phyloP scores from a whole-genome alignment of 2,113 vertebrate genomes.

The Nasalis larvatus region DNA sequence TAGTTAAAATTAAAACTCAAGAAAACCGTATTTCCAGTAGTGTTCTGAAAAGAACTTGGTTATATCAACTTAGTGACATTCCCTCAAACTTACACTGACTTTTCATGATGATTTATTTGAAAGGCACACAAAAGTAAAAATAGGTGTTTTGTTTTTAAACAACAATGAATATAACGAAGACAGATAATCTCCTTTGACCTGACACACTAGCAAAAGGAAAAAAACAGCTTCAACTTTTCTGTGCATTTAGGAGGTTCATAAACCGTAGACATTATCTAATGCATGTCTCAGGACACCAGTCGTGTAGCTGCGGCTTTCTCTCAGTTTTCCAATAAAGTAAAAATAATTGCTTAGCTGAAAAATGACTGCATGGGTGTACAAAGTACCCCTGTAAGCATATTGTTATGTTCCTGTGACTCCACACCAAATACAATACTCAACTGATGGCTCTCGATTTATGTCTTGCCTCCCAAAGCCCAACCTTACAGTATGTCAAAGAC shows the following conservation, averaged over 20 bases:
- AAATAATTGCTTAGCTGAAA: slow-evolving; percentile 75
- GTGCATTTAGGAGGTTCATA: slow-evolving; percentile 63
- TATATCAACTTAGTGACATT: slow-evolving; percentile 56
- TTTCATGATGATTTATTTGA: slow-evolving; percentile 59
- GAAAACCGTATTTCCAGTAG: slow-evolving; percentile 8
- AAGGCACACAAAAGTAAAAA: slow-evolving; percentile 45
- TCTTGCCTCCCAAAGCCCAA: slow-evolving; percentile 61
- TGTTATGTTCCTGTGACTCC: slow-evolving; percentile 55
- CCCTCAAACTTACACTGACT: slow-evolving; percentile 71
- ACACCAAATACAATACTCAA: slow-evolving; percentile 61
- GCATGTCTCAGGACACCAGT: slow-evolving; percentile 33
- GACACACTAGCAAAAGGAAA: slow-evolving; percentile 52
- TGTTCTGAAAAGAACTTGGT: slow-evolving; percentile 60
- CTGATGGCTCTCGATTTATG: slow-evolving; percentile 74
- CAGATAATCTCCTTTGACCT: slow-evolving; percentile 41
- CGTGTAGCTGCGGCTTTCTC: slow-evolving; percentile 74
- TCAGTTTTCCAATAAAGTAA: slow-evolving; percentile 78
- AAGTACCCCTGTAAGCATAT: slow-evolving; percentile 68
- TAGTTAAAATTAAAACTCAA: slow-evolving; percentile 58
- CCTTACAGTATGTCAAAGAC: slow-evolving; percentile 64
- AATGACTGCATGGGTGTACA: slow-evolving; percentile 9
- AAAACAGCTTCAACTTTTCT: slow-evolving; percentile 69
- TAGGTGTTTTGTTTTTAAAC: slow-evolving; percentile 49
- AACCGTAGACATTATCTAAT: slow-evolving; percentile 71
- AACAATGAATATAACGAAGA: slow-evolving; percentile 45